Evolutionary conservation across 2,113 vertebrate species (phyloP).

Genomic region (Takifugu bimaculatus): DNA sequence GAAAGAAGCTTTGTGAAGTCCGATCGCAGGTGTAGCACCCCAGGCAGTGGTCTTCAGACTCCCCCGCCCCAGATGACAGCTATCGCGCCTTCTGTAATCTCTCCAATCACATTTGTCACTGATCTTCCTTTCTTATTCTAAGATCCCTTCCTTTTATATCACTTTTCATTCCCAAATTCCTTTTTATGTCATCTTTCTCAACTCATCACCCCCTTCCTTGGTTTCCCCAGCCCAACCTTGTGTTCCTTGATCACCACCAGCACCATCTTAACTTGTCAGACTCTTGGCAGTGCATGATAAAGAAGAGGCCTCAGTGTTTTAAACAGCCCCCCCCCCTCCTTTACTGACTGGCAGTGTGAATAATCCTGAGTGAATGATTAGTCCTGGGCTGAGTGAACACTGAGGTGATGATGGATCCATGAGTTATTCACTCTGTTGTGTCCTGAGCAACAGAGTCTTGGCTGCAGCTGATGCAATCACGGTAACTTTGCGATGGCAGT

Average conservation of each 20-base stretch:
- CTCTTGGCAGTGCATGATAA: conserved; percentile 50
- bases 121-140: conserved; percentile 24
- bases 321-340: conserved; percentile 12
- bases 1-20: conserved; percentile 24
- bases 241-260: conserved; percentile 14
- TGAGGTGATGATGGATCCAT: conserved; percentile 33
- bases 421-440: too few relatives aligned
- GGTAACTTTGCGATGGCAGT: too few relatives aligned
- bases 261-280: conserved; percentile 44
- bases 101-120: conserved; percentile 46
- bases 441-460: too few relatives aligned
- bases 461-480: too few relatives aligned
- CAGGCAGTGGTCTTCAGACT: conserved; percentile 42
- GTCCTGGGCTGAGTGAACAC: conserved; percentile 30
- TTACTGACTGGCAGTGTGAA: conserved; percentile 39
- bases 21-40: conserved; percentile 60
- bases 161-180: conserved; percentile 40
- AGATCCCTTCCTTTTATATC: conserved; percentile 28
- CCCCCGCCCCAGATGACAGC: conserved; percentile 24
- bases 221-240: conserved; percentile 2
- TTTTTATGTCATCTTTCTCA: conserved; percentile 28
- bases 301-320: conserved; percentile 39
- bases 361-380: conserved; percentile 59
- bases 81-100: conserved; percentile 45
- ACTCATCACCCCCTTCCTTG: too few relatives aligned